A percentile compares a stretch with the other conserved stretches of the same genome.
phyloP scores from a whole-genome alignment of 2,888 invertebrate genomes.

The Myopa testacea region DNA sequence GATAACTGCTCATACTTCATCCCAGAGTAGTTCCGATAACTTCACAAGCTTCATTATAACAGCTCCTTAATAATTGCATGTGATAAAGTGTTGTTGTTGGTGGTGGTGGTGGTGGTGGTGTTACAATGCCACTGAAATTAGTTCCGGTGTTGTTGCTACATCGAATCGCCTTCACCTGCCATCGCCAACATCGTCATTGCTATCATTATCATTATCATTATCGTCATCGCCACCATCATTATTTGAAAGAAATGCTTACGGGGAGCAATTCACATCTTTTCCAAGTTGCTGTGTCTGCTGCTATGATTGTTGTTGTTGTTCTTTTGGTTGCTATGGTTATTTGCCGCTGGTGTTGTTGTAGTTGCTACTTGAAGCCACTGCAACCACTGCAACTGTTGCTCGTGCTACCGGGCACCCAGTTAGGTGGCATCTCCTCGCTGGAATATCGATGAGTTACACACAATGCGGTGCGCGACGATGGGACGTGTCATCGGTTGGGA shows the following conservation, averaged over 20 bases:
- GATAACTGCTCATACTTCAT: too few relatives aligned
- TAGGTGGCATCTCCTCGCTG: not conserved
- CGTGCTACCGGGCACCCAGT: not conserved
- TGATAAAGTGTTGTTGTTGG: too few relatives aligned
- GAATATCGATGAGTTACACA: not conserved
- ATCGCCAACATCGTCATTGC: not conserved
- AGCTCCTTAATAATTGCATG: too few relatives aligned
- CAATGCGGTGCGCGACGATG: not conserved
- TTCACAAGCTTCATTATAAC: too few relatives aligned
- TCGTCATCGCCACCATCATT: not conserved
- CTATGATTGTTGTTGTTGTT: conserved; percentile 28
- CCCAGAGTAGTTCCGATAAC: too few relatives aligned
- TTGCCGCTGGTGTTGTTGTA: conserved; percentile 25
- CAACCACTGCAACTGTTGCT: conserved; percentile 5
- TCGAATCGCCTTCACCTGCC: not conserved
- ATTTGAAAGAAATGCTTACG: conserved; percentile 37
- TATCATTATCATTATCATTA: not conserved
- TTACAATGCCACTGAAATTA: too few relatives aligned
- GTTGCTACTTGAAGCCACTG: not conserved
- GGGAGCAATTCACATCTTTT: conserved; percentile 38
- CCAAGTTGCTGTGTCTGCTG: conserved; percentile 22
- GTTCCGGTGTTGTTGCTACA: conserved; percentile 4
- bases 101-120: not conserved
- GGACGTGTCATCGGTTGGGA: not conserved
- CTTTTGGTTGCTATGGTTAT: conserved; percentile 35